These are phyloP conservation scores for Arion vulgaris DNA, from an alignment of 1,140 invertebrate species.

Conservation along the genomic window DNA sequence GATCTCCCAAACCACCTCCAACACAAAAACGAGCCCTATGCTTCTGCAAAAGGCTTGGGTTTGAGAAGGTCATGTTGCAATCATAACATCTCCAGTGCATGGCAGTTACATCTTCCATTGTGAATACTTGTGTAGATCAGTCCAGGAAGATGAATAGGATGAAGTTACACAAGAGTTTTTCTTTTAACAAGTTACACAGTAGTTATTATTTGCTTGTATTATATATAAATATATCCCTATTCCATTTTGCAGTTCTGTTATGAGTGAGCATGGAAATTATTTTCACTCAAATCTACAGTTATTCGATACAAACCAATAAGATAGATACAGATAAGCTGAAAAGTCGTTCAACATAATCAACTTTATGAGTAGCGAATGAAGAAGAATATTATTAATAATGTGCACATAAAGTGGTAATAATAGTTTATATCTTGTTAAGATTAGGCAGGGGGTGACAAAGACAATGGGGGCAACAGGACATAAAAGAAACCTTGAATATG, in stretches of 20 bases:
- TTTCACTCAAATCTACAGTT: not conserved
- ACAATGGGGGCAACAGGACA: too few species aligned
- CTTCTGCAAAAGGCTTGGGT: constrained; percentile 55
- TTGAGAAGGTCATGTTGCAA: constrained; percentile 64
- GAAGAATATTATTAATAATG: too few species aligned
- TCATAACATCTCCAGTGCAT: constrained; percentile 55
- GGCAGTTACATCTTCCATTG: constrained; percentile 25
- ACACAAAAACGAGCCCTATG: constrained; percentile 64
- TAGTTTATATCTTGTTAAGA: too few species aligned
- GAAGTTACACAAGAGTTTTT: not conserved
- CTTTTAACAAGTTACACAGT: not conserved
- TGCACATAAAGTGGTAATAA: too few species aligned
- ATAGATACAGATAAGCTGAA: too few species aligned
- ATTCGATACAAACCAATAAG: too few species aligned
- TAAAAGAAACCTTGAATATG: too few species aligned
- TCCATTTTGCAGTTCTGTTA: not conserved
- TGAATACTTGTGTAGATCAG: not conserved
- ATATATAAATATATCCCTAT: not conserved
- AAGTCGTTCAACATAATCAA: too few species aligned
- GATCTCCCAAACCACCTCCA: constrained; percentile 53
- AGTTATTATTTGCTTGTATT: not conserved
- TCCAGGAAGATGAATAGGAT: not conserved
- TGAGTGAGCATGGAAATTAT: not conserved
- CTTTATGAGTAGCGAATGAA: too few species aligned
- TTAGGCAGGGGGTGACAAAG: too few species aligned